These are phyloP conservation scores for Microtus montanus DNA, from an alignment of 2,113 vertebrate genomes.

Conservation along the genomic window DNA sequence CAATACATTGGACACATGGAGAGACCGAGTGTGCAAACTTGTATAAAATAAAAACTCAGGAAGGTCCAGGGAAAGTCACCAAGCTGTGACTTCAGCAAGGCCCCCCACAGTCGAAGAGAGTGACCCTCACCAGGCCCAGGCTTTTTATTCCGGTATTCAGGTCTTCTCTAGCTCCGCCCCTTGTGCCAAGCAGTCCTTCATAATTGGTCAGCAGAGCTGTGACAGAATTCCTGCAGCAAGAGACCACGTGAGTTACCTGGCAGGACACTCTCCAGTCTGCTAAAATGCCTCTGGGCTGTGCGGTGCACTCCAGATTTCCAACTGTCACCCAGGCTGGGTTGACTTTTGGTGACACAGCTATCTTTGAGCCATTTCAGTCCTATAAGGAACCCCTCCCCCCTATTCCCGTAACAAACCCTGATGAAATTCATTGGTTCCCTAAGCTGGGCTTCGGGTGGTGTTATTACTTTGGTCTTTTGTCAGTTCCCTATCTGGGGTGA, in stretches of 20 bases:
- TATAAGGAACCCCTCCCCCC: background rate
- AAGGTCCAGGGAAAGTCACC: too few relatives aligned
- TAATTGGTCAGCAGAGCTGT: too few relatives aligned
- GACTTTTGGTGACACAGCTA: background rate
- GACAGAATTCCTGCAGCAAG: too few relatives aligned
- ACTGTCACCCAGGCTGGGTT: background rate
- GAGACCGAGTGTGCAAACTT: too few relatives aligned
- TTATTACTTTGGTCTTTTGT: background rate
- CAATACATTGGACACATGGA: too few relatives aligned
- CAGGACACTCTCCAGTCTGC: background rate
- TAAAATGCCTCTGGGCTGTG: background rate
- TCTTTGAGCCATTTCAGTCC: background rate
- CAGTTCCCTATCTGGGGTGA: background rate
- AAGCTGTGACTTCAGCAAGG: too few relatives aligned
- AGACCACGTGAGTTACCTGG: background rate
- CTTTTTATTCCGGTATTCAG: too few relatives aligned
- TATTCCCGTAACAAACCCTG: background rate
- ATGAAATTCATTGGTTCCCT: background rate
- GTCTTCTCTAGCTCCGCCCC: too few relatives aligned
- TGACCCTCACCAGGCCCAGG: too few relatives aligned
- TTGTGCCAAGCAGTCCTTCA: too few relatives aligned
- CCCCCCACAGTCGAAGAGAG: too few relatives aligned
- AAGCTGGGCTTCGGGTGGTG: background rate
- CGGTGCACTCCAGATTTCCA: background rate
- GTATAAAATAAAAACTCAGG: too few relatives aligned